phyloP scores from a whole-genome alignment of 2,888 invertebrate genomes.

The Trissolcus brochymenae region DNA sequence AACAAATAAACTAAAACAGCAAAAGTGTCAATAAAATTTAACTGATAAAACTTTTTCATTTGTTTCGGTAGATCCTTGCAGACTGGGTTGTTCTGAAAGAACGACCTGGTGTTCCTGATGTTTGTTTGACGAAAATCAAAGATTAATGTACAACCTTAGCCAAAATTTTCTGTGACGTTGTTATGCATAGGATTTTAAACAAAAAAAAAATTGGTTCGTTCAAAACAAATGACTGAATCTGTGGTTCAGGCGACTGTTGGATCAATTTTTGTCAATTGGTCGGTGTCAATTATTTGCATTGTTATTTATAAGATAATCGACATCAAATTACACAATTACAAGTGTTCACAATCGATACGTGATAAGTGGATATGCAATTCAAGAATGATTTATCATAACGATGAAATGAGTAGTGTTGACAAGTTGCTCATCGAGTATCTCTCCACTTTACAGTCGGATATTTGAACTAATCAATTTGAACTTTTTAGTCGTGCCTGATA shows the following conservation, averaged over 20 bases:
- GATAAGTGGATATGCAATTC: not conserved
- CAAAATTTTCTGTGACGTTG: conserved; percentile 40
- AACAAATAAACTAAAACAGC: not conserved
- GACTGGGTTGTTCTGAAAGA: no score
- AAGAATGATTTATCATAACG: not conserved
- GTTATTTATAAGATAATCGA: not conserved
- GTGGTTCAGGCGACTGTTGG: conserved; percentile 36
- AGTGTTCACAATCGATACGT: not conserved
- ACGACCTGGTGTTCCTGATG: conserved; percentile 24
- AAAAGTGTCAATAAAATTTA: not conserved
- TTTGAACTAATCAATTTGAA: conserved; percentile 10
- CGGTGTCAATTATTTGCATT: conserved; percentile 51
- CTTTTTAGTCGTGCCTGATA: conserved; percentile 37
- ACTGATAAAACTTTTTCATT: not conserved
- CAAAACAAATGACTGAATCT: conserved; percentile 33
- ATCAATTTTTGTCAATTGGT: conserved; percentile 49
- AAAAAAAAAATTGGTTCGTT: conserved; percentile 18
- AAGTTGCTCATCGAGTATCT: conserved; percentile 44
- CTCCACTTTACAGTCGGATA: conserved; percentile 28
- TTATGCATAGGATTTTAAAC: not conserved
- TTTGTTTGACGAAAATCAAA: conserved; percentile 50
- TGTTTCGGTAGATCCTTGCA: not conserved
- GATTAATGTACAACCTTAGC: conserved; percentile 38
- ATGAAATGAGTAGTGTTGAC: conserved; percentile 19
- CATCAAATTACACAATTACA: not conserved